Base-by-base conservation (phyloP, 2,888 invertebrate species). In the Myathropa florea region DNA sequence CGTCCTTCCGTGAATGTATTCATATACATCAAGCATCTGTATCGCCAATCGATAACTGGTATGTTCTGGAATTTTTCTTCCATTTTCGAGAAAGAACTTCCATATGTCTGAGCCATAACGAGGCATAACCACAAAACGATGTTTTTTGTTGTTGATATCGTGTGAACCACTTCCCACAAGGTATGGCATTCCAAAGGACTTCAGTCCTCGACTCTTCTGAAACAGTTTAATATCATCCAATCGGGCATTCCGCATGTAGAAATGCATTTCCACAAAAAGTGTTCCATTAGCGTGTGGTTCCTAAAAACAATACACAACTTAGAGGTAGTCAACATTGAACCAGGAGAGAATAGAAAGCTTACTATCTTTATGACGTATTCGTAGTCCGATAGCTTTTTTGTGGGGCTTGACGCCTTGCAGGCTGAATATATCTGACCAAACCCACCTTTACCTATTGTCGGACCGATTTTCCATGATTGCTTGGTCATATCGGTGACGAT, bases 361-460 rank as follows among this genome's bases (percentile, higher is more conserved):
- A 97, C 97, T 90, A 97, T 96, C 95, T 97, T 97, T 1, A 97
- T 93, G 18, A 96, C 97, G 90, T 94, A 96, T 4, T 95, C 94
- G 92, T 95, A 96, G 76, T 93, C 92, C 0, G 94, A 93, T 0
- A 93, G 91, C 81, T 93, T 93, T 81, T 94, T 94, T 1, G 93
- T 92, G 0, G 93, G 92, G 36, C 94, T 93, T 9, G 94, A 94
- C 24, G 93, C 93, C 75, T 94, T 94, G 92, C 95, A 95, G 57
- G 97, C 97, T 0, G 96, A 95, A 92, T 98, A 98, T 89, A 98
- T 98, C 92, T 97, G 97, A 0, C 98, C 98, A 92, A 98, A 98
- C 12, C 98, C 98, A 0, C 98, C 98, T 77, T 95, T 94, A 0
- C 98, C 98, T 83, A 98, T 97, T 0, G 98, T 96, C 14, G 95